phyloP scores from a whole-genome alignment of 2,797 vertebrate species.

The Enteromius argenteus region DNA sequence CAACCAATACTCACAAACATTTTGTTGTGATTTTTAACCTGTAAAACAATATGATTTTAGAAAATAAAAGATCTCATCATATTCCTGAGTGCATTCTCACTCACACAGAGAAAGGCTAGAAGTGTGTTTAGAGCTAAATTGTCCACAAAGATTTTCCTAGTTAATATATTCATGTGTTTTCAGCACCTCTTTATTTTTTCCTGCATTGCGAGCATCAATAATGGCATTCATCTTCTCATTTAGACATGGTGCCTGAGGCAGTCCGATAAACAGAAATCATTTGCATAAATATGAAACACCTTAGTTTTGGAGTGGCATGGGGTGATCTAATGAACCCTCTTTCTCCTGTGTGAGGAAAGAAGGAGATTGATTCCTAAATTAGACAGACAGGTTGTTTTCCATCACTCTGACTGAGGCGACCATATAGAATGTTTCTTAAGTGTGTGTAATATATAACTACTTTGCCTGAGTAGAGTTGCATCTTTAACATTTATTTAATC shows the following conservation, averaged over 20 bases:
- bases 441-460: constrained; percentile 55
- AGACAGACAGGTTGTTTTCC: constrained; percentile 55
- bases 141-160: constrained; percentile 53
- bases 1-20: not conserved
- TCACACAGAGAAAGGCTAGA: constrained; percentile 49
- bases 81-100: constrained; percentile 40
- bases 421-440: constrained; percentile 35
- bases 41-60: constrained; percentile 30
- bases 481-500: constrained; percentile 29
- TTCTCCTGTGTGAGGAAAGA: constrained; percentile 53
- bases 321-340: constrained; percentile 59
- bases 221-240: constrained; percentile 68
- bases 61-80: constrained; percentile 51
- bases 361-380: constrained; percentile 54
- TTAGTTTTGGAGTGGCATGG: constrained; percentile 59
- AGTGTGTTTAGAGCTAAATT: constrained; percentile 57
- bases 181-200: constrained; percentile 44
- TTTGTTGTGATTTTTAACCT: not conserved
- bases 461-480: constrained; percentile 34
- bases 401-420: constrained; percentile 36
- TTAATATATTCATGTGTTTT: constrained; percentile 63
- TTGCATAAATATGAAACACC: constrained; percentile 68
- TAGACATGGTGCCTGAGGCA: constrained; percentile 65
- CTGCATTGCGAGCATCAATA: constrained; percentile 64
- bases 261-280: constrained; percentile 64